Conservation (phyloP, 2,113 vertebrate genomes). For the Garra rufa region DNA sequence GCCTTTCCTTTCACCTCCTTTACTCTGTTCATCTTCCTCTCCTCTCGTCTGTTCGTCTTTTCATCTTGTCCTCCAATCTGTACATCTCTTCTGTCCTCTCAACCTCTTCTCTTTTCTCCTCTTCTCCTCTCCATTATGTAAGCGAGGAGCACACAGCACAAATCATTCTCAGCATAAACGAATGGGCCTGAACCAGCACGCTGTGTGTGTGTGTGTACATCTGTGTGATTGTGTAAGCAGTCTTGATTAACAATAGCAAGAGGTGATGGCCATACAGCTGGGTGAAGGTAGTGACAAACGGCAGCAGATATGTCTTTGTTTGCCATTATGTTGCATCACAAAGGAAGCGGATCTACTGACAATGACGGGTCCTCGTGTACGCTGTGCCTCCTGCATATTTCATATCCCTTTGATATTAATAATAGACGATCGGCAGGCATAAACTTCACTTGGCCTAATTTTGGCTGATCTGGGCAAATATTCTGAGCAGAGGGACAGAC, state of each 20-base stretch:
- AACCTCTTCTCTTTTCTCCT: background rate
- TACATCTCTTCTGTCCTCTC: background rate
- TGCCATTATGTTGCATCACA: conserved; percentile 52
- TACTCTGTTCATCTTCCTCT: background rate
- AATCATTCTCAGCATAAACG: conserved; percentile 42
- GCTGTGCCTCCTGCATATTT: conserved; percentile 53
- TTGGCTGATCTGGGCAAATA: conserved; percentile 39
- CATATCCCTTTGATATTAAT: conserved; percentile 49
- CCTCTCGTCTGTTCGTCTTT: background rate
- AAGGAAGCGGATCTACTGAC: conserved; percentile 36
- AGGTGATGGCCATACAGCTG: conserved; percentile 39
- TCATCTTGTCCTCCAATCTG: background rate
- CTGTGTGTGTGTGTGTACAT: conserved; percentile 4
- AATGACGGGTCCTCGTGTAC: conserved; percentile 18
- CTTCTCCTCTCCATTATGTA: conserved; percentile 43
- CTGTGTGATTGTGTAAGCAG: conserved; percentile 28
- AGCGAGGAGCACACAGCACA: conserved; percentile 22
- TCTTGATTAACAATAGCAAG: conserved; percentile 50
- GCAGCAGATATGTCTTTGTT: conserved; percentile 50
- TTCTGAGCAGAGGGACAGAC: conserved; percentile 15
- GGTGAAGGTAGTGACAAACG: conserved; percentile 38
- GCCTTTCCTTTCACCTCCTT: background rate
- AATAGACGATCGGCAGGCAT: conserved; percentile 37
- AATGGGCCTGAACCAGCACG: conserved; percentile 31
- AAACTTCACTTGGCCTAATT: conserved; percentile 51